Evolutionary conservation across 1,140 invertebrate species (phyloP).

Genomic region (Aphis gossypii): DNA sequence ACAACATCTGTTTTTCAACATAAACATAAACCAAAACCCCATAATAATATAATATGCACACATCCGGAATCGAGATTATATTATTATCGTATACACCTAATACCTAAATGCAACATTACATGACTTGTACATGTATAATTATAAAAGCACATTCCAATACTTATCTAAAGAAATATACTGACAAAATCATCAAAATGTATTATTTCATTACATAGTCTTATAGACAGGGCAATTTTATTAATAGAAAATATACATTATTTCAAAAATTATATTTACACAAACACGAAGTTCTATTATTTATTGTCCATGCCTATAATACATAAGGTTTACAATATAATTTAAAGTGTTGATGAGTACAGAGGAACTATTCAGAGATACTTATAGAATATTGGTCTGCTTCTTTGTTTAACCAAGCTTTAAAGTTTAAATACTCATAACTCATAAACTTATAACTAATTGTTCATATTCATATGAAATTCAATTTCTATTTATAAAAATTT

Average conservation of each 20-base stretch:
- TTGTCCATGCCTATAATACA: neutral
- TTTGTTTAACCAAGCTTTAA: too few relatives aligned
- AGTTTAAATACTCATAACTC: too few relatives aligned
- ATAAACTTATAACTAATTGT: too few relatives aligned
- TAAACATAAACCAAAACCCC: conserved; percentile 17
- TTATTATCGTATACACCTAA: conserved; percentile 15
- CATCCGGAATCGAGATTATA: neutral
- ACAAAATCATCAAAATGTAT: neutral
- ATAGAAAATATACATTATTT: neutral
- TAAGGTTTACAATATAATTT: neutral
- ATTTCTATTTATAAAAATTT: too few relatives aligned
- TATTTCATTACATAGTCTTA: neutral
- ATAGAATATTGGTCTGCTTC: too few relatives aligned
- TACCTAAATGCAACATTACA: neutral
- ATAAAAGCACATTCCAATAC: neutral
- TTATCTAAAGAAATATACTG: neutral
- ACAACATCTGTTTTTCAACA: conserved; percentile 42
- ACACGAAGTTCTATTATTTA: neutral
- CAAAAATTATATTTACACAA: neutral
- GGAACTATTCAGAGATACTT: too few relatives aligned
- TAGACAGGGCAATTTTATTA: neutral
- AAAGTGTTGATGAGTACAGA: neutral
- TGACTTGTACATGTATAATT: neutral
- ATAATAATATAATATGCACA: neutral
- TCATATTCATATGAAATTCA: too few relatives aligned